Evolutionary conservation across 2,797 vertebrate genomes (phyloP), one percentile per base, ranked within the genome.

Genomic region (Dermochelys coriacea): DNA sequence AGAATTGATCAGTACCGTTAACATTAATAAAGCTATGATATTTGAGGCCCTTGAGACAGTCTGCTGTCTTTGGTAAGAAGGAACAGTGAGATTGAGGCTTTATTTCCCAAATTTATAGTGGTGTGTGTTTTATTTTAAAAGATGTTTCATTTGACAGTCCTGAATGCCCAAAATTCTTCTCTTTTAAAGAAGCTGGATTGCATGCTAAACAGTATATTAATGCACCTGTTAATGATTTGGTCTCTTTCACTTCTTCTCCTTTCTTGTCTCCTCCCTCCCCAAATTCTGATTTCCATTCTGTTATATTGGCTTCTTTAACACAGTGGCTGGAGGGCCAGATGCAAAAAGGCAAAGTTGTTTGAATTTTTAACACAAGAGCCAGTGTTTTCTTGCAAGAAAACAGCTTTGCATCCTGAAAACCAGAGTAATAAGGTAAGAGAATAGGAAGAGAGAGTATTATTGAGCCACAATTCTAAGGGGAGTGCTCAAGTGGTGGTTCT

Each of bases 21-120:
- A 37, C 61, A 1, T 12, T 54, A 88, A 18, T 81, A 83, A 4
- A 85, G 8, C 0, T 47, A 45, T 91, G 64, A 21, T 80, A 37
- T n/a, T 51, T 91, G 75, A 55, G n/a, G 80, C 78, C 45, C 93
- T 94, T 91, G 55, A 87, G 79, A 61, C 5, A 29, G 79, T 75
- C 68, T 94, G 79, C 41, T 91, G 21, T 51, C n/a, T 78, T 91
- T 79, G 31, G 23, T 82, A 75, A 83, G 59, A 89, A 82, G 85
- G 86, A 93, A 90, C 74, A 78, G 68, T 85, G 41, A 85, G 52
- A 31, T 3, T 50, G 18, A 57, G 31, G 1, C 12, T 84, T 85
- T 57, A 64, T 84, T 16, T 49, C 31, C 68, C 25, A 3, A 47
- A 27, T 45, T 86, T 90, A 51, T 75, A 6, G 68, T 55, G n/a